Base-by-base conservation (phyloP, 2,797 vertebrate genomes). In the Merluccius polli region DNA sequence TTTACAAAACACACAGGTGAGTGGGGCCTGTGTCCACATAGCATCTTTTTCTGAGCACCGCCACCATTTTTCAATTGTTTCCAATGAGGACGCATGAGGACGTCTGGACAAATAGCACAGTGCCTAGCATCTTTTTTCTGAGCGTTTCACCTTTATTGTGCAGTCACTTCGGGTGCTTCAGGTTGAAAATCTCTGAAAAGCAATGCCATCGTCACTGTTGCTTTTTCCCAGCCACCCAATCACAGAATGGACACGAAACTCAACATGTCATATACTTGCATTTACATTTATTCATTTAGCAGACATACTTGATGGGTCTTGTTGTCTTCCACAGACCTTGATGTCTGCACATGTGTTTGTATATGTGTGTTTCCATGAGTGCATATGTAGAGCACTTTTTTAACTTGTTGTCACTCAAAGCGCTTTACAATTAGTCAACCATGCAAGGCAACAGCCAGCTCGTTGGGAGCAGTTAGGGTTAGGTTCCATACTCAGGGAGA, bases 1-100 rank as follows among this genome's bases (percentile, higher is more conserved):
- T 94, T 94, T 81, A 65, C 0, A 4, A 77, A 89, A 31, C 12
- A 82, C 24, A 38, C 10, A 44, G 83, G 92, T 94, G 82, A 85
- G 77, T 59, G 73, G 9, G 11, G 1, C 33, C 16, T 32, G 32
- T 16, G 15, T 24, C 27, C 4, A 21, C 1, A n/a, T n/a, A n/a
- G n/a, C n/a, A n/a, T n/a, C n/a, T n/a, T n/a, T n/a, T n/a, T n/a
- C n/a, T n/a, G n/a, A n/a, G n/a, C n/a, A n/a, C n/a, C n/a, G n/a
- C n/a, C n/a, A n/a, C n/a, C n/a, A n/a, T 12, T 69, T 16, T 69
- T 38, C 29, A 4, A 13, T 16, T 30, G 36, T 41, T 33, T 35
- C 41, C 12, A 44, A 9, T 59, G 48, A 59, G 48, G 48, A n/a
- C 2, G 36, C 36, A 35, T 16, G 15, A 8, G 13, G 18, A 35